Evolutionary conservation across 2,888 invertebrate genomes (phyloP).

Genomic region (Podabrus alpinus): DNA sequence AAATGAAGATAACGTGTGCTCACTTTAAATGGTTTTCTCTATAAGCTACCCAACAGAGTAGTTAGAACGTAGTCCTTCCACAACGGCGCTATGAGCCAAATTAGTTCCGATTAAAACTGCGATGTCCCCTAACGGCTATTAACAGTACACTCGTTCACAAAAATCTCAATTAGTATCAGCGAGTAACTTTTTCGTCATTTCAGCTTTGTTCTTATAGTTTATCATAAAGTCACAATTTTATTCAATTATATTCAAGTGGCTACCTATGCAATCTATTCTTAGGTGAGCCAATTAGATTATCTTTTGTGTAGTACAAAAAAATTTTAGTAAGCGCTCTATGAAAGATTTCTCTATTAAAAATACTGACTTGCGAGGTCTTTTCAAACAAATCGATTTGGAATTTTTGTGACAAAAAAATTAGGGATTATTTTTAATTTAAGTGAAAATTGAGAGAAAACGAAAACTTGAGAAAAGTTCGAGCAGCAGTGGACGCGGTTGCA

Average conservation of each 20-base stretch:
- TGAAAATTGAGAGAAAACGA: not conserved
- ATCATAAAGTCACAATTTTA: not conserved
- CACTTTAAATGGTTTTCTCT: not conserved
- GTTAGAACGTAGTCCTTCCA: slow-evolving; percentile 46
- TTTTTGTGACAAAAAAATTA: not conserved
- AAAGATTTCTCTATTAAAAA: too few species aligned
- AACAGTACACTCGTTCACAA: slow-evolving; percentile 49
- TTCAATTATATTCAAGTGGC: not conserved
- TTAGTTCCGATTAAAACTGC: slow-evolving; percentile 56
- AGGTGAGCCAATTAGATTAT: not conserved
- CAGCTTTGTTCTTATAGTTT: slow-evolving; percentile 18
- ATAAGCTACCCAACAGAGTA: slow-evolving; percentile 39
- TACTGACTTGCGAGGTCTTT: too few species aligned
- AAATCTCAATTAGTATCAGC: slow-evolving; percentile 47
- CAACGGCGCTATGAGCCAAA: slow-evolving; percentile 51
- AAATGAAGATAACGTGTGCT: not conserved
- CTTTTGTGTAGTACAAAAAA: not conserved
- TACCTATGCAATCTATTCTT: slow-evolving; percentile 5
- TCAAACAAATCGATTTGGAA: not conserved
- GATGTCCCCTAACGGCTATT: slow-evolving; percentile 54
- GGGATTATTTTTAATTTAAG: not conserved
- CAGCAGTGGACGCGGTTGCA: slow-evolving; percentile 26
- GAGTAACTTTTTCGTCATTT: slow-evolving; percentile 33
- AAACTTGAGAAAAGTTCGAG: slow-evolving; percentile 13
- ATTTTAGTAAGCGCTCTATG: too few species aligned